Percentiles rank a stretch among this genome's conserved stretches.
phyloP scores from a whole-genome alignment of 92 coral and sea anemone genomes.

The Epizoanthus rinbou region DNA sequence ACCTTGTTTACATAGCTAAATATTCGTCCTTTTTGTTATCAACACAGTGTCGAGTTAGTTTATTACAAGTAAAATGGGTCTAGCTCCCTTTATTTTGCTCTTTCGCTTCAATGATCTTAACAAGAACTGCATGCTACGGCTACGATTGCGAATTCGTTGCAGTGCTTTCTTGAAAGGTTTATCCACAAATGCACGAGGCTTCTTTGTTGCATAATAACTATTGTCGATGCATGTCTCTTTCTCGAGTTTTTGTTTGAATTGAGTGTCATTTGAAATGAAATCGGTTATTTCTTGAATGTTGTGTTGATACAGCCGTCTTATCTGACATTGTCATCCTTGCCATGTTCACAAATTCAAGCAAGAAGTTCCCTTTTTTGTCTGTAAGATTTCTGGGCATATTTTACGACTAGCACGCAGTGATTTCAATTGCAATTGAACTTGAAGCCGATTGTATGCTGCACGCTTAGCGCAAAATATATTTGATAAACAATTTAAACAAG shows the following conservation, averaged over 20 bases:
- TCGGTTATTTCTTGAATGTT: background rate
- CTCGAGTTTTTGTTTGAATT: background rate
- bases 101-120: background rate
- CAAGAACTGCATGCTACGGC: background rate
- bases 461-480: conserved; percentile 24
- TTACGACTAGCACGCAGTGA: background rate
- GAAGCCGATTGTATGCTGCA: conserved; percentile 3
- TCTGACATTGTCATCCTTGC: background rate
- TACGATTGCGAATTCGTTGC: background rate
- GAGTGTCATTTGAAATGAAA: conserved; percentile 20
- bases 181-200: background rate
- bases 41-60: background rate
- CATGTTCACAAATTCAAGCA: background rate
- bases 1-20: conserved; percentile 15
- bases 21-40: background rate
- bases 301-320: background rate
- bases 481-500: conserved; percentile 43
- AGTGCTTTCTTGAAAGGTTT: conserved; percentile 22
- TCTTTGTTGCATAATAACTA: background rate
- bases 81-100: background rate
- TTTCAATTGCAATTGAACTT: background rate
- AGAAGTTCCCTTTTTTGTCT: background rate
- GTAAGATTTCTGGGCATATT: background rate
- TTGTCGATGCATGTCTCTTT: background rate
- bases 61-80: background rate